A percentile compares a stretch with the other conserved stretches of the same genome.
Conservation (phyloP, 2,797 vertebrate species). For the Tenualosa ilisha region DNA sequence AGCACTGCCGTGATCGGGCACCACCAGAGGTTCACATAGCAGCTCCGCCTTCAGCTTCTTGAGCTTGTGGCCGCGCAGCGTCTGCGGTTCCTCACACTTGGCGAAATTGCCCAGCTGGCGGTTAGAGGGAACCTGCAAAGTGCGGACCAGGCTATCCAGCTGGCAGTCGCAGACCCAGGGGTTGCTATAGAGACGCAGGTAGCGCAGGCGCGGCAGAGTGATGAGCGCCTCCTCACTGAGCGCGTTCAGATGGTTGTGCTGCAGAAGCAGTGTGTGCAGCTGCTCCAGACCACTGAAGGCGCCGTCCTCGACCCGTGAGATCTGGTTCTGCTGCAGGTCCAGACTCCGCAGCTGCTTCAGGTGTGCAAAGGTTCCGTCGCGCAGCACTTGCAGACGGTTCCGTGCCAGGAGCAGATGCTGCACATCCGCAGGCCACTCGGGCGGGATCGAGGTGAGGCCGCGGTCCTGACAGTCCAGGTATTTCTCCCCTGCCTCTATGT, state of each 20-base stretch:
- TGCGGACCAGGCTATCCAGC: slow-evolving; percentile 85
- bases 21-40: slow-evolving; percentile 74
- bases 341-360: slow-evolving; percentile 86
- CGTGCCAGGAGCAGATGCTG: slow-evolving; percentile 91
- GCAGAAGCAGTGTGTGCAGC: slow-evolving; percentile 90
- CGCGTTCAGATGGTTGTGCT: slow-evolving; percentile 86
- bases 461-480: slow-evolving; percentile 93
- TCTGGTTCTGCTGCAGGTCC: slow-evolving; percentile 93
- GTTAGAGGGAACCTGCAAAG: slow-evolving; percentile 89
- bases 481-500: slow-evolving; percentile 85
- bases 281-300: slow-evolving; percentile 87
- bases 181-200: slow-evolving; percentile 94
- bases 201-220: slow-evolving; percentile 80
- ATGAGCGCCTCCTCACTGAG: slow-evolving; percentile 87
- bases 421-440: slow-evolving; percentile 87
- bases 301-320: slow-evolving; percentile 83
- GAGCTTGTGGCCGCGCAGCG: slow-evolving; percentile 80
- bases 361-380: slow-evolving; percentile 86
- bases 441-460: slow-evolving; percentile 80
- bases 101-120: slow-evolving; percentile 91
- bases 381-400: slow-evolving; percentile 86
- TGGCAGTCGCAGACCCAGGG: slow-evolving; percentile 91
- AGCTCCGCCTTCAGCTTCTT: slow-evolving; percentile 78
- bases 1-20: no score
- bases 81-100: slow-evolving; percentile 80